Evolutionary conservation across 2,113 vertebrate species (phyloP), one percentile per base, ranked within the genome.

Genomic region (Prunella himalayana): DNA sequence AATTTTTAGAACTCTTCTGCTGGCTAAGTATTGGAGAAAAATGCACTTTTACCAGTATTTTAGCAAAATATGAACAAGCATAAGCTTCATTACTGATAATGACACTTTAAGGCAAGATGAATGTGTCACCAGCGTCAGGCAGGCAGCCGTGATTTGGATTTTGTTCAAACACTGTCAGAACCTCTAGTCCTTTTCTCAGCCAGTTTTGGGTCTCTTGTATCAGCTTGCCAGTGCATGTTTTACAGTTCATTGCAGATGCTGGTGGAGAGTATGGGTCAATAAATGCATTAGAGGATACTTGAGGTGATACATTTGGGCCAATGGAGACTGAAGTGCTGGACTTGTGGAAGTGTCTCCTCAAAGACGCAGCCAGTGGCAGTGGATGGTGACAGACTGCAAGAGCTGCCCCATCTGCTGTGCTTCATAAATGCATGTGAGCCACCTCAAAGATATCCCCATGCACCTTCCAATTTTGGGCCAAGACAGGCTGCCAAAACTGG

Each of bases 311-410:
- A 18, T 61, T 87, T 57, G 30, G 60, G 42, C 25, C 72, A 83
- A 0, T 13, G 21, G 15, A 49, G 19, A 25, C 28, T 72, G 66
- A 69, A 86, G 49, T 64, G 35, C 51, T 86, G 41, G 30, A 54
- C 57, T 47, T 8, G 10, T 39, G 35, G 25, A 59, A n/a, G 1
- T 60, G 45, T 81, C 69, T 44, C 54, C 53, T 88, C n/a, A 60
- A 65, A 53, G 23, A 50, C 0, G 0, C 47, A 63, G 28, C 37
- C 19, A 31, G 28, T 0, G 0, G n/a, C 71, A 1, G 13, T 79
- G 49, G 23, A 31, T 3, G 2, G 31, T 22, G 42, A 44, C 63
- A 76, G 21, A n/a, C 28, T 83, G 35, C 37, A 35, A 18, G 41
- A 92, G 30, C 68, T 84, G 64, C 24, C 44, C 13, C 9, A 20